These are phyloP conservation scores for Margarornis squamiger DNA, from an alignment of 2,797 vertebrate genomes.

Conservation along the genomic window DNA sequence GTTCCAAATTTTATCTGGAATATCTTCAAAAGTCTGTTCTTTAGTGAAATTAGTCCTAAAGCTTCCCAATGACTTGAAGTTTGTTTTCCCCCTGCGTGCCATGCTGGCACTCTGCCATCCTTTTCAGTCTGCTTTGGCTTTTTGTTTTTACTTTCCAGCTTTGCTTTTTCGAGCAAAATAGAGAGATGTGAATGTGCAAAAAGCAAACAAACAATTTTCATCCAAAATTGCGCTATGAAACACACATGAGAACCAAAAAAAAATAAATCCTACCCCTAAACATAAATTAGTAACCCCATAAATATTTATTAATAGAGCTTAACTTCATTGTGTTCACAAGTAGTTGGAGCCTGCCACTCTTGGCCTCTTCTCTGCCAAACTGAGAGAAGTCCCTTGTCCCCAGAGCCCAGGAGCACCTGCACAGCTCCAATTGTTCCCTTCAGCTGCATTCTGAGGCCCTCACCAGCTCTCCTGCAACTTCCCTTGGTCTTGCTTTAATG, in stretches of 20 bases:
- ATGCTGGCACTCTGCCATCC: background rate
- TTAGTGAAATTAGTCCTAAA: constrained; percentile 31
- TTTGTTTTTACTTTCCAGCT: background rate
- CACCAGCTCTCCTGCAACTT: background rate
- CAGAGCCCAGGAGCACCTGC: background rate
- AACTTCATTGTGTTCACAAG: background rate
- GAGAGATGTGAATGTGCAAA: background rate
- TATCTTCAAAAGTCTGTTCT: constrained; percentile 51
- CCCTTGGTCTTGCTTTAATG: background rate
- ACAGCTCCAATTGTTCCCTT: background rate
- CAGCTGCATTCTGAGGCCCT: background rate
- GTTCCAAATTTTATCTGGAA: constrained; percentile 54
- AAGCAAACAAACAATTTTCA: background rate
- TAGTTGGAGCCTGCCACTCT: background rate
- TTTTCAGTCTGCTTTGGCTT: background rate
- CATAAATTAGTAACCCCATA: background rate
- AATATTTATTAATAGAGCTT: background rate
- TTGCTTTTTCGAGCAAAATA: background rate
- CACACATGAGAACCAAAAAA: background rate
- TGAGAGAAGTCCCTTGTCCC: background rate
- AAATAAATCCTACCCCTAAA: background rate
- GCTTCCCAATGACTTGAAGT: constrained; percentile 27
- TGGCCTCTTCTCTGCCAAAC: background rate
- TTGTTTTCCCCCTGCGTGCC: background rate
- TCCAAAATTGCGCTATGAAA: background rate